Evolutionary conservation across 2,113 vertebrate genomes (phyloP).

Genomic region (Plotosus lineatus): DNA sequence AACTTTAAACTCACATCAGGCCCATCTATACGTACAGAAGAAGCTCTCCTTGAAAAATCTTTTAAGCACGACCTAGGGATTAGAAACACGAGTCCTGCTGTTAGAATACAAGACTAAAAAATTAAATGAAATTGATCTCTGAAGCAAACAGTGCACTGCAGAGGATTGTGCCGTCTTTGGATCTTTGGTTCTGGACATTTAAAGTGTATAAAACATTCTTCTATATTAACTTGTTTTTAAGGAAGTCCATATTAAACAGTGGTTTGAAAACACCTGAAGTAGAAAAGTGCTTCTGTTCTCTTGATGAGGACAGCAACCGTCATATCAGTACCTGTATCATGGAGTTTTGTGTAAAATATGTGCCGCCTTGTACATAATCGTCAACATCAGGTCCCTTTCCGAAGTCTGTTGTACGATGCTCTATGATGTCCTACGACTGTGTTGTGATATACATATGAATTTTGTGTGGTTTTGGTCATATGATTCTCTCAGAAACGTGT

Average conservation of each 20-base stretch:
- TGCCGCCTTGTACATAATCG: too few species aligned
- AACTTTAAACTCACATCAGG: slow-evolving; percentile 31
- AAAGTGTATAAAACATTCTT: neutral
- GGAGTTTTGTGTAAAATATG: too few species aligned
- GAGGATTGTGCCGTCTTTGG: slow-evolving; percentile 10
- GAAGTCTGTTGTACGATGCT: too few species aligned
- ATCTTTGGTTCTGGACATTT: neutral
- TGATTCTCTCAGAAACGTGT: too few species aligned
- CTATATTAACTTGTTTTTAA: neutral
- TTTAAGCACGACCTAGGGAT: slow-evolving; percentile 47
- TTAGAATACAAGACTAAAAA: neutral
- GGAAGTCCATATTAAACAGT: neutral
- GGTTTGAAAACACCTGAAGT: neutral
- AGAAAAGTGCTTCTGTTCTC: neutral
- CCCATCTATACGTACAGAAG: slow-evolving; percentile 58
- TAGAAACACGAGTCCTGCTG: neutral
- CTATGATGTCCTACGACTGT: too few species aligned
- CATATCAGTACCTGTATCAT: too few species aligned
- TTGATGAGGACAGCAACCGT: neutral
- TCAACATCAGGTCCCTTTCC: too few species aligned
- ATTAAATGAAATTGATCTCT: slow-evolving; percentile 2
- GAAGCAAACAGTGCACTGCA: neutral
- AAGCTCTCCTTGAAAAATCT: slow-evolving; percentile 57
- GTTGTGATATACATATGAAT: too few species aligned
- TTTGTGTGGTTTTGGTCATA: too few species aligned